Base-by-base conservation (phyloP, 2,797 vertebrate genomes). In the Astyanax mexicanus region DNA sequence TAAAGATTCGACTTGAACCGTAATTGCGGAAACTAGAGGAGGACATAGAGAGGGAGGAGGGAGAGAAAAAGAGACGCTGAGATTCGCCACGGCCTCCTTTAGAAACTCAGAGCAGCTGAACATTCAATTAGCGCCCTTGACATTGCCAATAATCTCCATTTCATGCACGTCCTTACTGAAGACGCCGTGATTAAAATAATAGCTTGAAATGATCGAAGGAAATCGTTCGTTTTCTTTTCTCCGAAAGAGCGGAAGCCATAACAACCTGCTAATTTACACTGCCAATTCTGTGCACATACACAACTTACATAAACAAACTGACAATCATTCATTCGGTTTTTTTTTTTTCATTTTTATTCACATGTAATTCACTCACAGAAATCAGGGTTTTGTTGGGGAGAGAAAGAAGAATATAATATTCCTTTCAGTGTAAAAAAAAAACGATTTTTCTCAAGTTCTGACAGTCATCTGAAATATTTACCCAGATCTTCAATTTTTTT, bases 111-210 rank as follows among this genome's bases (percentile, higher is more conserved):
- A 92, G 88, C 90, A 91, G 91, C 91, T 89, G 88, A 91, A 90
- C 91, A 92, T 93, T 93, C 91, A 93, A 93, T 94, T 93, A 93
- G 88, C 87, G 89, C 91, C 90, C 89, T 92, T 94, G 92, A 92
- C 92, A 91, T 92, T 91, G 91, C 86, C 90, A 93, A 91, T 92
- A 92, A 92, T 92, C 89, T 90, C 84, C 87, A 88, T 91, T 92
- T 91, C 88, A 93, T 87, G 92, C 83, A 77, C 85, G 86, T 86
- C 88, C 61, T 79, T 80, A 79, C 84, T 86, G 88, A 89, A 90
- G 86, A 86, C 82, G 62, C 85, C 84, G 83, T 89, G 88, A 92
- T 93, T 93, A 92, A 90, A 91, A 90, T 84, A 87, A 83, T 88
- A 86, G 85, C 88, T 91, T 86, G 84, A 89, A 92, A 92, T 91